Percentiles rank a stretch among this genome's conserved stretches.
Conservation (phyloP, 2,797 vertebrate genomes). For the Petrocephalus sullivani region DNA sequence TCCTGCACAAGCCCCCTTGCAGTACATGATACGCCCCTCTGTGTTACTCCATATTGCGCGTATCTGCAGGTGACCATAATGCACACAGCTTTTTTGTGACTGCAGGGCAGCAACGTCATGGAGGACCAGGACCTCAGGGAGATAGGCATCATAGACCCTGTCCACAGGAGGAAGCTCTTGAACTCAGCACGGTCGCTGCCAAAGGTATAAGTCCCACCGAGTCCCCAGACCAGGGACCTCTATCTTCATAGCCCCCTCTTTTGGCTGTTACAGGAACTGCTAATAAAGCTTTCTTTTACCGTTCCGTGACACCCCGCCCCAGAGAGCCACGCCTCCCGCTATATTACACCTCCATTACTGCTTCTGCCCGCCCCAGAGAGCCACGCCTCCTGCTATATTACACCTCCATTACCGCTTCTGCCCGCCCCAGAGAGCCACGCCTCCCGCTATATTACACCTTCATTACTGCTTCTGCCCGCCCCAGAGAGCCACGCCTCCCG, state of each 20-base stretch:
- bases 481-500: too few species aligned
- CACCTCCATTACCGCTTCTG: too few species aligned
- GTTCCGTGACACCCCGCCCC: background rate
- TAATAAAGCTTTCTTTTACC: background rate
- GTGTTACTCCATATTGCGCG: background rate
- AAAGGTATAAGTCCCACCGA: conserved; percentile 51
- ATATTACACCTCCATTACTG: too few species aligned
- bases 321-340: too few species aligned
- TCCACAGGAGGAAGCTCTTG: conserved; percentile 69
- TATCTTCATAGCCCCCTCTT: conserved; percentile 20
- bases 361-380: too few species aligned
- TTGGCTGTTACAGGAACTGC: background rate
- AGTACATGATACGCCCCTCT: background rate
- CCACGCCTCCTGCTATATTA: too few species aligned
- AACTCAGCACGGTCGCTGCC: conserved; percentile 67
- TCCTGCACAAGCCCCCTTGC: background rate
- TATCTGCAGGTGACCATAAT: background rate
- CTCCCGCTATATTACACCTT: too few species aligned
- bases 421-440: too few species aligned
- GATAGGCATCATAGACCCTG: conserved; percentile 64
- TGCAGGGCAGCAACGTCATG: conserved; percentile 59
- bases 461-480: too few species aligned
- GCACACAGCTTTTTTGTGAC: conserved; percentile 23
- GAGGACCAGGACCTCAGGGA: conserved; percentile 75
- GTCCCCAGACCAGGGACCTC: conserved; percentile 25